These are phyloP conservation scores for Rhinophrynus dorsalis DNA, from an alignment of 2,797 vertebrate genomes.

Conservation along the genomic window DNA sequence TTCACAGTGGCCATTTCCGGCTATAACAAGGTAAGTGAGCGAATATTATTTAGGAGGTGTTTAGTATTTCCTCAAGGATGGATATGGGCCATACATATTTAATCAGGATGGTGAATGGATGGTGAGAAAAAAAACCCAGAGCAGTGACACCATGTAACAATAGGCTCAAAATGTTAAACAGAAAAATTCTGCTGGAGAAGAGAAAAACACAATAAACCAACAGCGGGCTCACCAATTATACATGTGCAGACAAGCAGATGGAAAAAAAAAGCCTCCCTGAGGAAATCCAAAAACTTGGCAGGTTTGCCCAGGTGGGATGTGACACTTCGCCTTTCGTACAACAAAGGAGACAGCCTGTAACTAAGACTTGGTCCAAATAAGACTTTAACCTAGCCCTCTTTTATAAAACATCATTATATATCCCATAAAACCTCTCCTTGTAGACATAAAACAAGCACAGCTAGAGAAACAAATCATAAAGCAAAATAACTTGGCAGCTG, in stretches of 20 bases:
- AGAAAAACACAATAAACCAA: slow-evolving; percentile 69
- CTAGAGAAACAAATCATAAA: slow-evolving; percentile 58
- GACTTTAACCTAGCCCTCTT: slow-evolving; percentile 56
- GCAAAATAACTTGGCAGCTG: slow-evolving; percentile 47
- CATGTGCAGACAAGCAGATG: slow-evolving; percentile 74
- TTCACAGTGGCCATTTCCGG: background rate
- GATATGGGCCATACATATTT: background rate
- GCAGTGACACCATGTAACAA: slow-evolving; percentile 67
- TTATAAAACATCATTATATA: slow-evolving; percentile 63
- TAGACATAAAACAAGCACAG: slow-evolving; percentile 66
- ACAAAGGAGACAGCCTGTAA: slow-evolving; percentile 69
- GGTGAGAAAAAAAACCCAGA: slow-evolving; percentile 50
- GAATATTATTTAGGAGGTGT: too few species aligned
- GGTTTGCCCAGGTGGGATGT: slow-evolving; percentile 68
- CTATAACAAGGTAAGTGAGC: background rate
- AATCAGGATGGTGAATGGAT: slow-evolving; percentile 1
- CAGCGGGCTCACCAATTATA: slow-evolving; percentile 73
- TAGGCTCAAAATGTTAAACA: slow-evolving; percentile 66
- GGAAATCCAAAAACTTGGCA: slow-evolving; percentile 75
- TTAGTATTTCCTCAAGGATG: background rate
- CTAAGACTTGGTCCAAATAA: slow-evolving; percentile 62
- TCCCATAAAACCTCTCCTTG: slow-evolving; percentile 48
- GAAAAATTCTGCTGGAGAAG: slow-evolving; percentile 65
- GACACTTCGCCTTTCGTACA: slow-evolving; percentile 65
- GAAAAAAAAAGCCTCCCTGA: slow-evolving; percentile 72